Conservation (phyloP, 2,113 vertebrate genomes). For the Scopus umbretta region DNA sequence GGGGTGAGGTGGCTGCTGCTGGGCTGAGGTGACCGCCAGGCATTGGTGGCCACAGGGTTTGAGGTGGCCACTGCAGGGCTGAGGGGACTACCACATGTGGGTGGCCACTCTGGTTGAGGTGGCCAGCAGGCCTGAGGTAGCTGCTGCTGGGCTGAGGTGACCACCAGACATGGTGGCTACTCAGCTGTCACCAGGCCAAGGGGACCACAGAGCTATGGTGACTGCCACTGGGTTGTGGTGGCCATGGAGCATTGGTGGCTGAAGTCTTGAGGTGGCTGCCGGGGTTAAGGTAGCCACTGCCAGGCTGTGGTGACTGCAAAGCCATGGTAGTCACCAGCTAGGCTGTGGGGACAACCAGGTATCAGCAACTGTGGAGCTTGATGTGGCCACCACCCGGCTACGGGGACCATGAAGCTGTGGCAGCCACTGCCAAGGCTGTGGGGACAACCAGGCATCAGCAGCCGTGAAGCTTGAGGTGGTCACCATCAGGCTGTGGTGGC, state of each 20-base stretch:
- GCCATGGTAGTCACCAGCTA: neutral
- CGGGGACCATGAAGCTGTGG: too few species aligned
- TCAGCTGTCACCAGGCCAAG: too few species aligned
- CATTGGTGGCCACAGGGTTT: too few species aligned
- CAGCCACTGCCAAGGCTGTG: neutral
- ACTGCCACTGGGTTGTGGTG: neutral
- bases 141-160: neutral
- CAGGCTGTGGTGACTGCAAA: fast-evolving
- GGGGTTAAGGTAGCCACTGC: neutral
- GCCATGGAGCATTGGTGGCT: neutral
- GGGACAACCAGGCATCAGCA: neutral
- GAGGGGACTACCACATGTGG: neutral
- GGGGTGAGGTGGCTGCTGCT: too few species aligned
- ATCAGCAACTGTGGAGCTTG: neutral
- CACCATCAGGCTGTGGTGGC: neutral
- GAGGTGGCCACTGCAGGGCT: neutral
- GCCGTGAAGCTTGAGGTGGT: neutral
- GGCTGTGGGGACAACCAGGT: neutral
- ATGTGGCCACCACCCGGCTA: neutral
- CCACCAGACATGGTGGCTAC: neutral
- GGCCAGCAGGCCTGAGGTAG: neutral
- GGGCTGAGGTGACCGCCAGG: neutral
- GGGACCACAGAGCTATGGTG: neutral
- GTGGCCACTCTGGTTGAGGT: neutral
- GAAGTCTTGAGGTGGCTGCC: neutral